These are phyloP conservation scores for Aphidius gifuensis DNA, from an alignment of 1,140 invertebrate genomes.

Conservation along the genomic window DNA sequence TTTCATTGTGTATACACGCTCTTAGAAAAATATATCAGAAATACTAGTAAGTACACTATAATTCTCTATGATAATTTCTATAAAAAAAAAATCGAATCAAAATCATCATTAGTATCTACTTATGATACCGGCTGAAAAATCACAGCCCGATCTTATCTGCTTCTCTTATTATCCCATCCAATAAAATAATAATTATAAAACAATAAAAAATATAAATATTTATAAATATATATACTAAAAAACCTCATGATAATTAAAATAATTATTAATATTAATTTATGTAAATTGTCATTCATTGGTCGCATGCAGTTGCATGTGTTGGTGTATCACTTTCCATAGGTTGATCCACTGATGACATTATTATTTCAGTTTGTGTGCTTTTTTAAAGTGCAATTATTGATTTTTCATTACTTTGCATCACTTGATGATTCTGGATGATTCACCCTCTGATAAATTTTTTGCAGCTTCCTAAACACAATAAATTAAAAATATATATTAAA, in stretches of 20 bases:
- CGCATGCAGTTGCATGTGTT: constrained; percentile 46
- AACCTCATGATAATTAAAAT: background rate
- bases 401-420: constrained; percentile 65
- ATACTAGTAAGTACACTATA: too few species aligned
- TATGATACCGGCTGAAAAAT: too few species aligned
- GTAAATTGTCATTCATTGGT: constrained; percentile 45
- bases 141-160: too few species aligned
- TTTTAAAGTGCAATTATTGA: constrained; percentile 65
- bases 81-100: too few species aligned
- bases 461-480: constrained; percentile 57
- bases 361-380: constrained; percentile 41
- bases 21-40: too few species aligned
- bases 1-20: too few species aligned
- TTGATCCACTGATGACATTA: constrained; percentile 43
- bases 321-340: constrained; percentile 41
- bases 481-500: constrained; percentile 8
- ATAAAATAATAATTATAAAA: too few species aligned
- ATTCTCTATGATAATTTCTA: too few species aligned
- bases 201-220: constrained; percentile 3
- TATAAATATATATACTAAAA: constrained; percentile 4
- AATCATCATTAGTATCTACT: too few species aligned
- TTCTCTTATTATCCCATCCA: too few species aligned
- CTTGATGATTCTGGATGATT: too few species aligned
- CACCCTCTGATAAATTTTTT: constrained; percentile 61
- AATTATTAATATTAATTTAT: constrained; percentile 23